Evolutionary conservation across 2,113 vertebrate species (phyloP), one percentile per base, ranked within the genome.

Genomic region (Corapipo altera): DNA sequence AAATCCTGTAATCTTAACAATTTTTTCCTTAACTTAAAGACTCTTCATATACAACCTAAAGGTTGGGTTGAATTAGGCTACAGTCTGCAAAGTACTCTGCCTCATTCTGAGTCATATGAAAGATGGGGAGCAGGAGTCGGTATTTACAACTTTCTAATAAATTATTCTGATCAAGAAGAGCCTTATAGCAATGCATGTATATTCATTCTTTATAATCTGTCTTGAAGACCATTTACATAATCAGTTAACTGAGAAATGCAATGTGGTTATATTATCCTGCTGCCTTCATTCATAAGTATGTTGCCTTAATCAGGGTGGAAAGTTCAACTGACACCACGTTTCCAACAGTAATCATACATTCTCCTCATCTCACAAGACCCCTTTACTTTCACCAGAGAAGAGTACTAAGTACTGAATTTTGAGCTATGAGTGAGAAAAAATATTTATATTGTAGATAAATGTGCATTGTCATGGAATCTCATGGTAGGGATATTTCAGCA

Each of bases 201-300:
- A 87, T 75, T 91, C 1, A 74, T 91, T 91, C 87, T 70, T 48
- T 48, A 62, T 72, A 52, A 67, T 59, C 0, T 4, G 9, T 75
- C 58, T 54, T 55, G 41, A 82, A 72, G 52, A 46, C 30, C 18
- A 79, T 64, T 76, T 79, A 82, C 32, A 52, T 65, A 73, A 91
- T 79, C 49, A 78, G 48, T 74, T 83, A 94, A 67, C 84, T 57
- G n/a, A 93, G 81, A 96, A 93, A 75, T 66, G n/a, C 12, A 39
- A 33, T 51, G 15, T n/a, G 13, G 9, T 76, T 82, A 17, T 76
- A 44, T 76, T 88, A 72, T 49, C 58, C 24, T 89, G 30, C 41
- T 69, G 49, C 22, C 37, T 87, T 91, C 12, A 79, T 85, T 95
- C 78, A 33, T 54, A 79, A 93, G 72, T 66, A 58, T 65, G 58